Conservation (phyloP, 2,113 vertebrate genomes). For the Dromaius novaehollandiae region DNA sequence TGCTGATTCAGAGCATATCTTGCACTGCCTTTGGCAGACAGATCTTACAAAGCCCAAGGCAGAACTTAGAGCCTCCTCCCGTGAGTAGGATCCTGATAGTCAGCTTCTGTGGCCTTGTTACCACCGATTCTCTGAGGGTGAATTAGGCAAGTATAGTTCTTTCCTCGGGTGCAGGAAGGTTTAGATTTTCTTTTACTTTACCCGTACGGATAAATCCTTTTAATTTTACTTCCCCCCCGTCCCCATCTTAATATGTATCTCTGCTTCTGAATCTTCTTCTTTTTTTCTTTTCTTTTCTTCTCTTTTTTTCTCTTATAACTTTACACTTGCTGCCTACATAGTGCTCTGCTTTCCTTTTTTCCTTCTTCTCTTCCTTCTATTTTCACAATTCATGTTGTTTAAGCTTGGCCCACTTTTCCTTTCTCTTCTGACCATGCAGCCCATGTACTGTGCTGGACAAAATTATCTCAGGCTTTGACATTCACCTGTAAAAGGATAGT, state of each 20-base stretch:
- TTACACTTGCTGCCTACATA: neutral
- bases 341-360: neutral
- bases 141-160: neutral
- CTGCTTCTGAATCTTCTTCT: neutral
- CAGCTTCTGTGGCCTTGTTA: neutral
- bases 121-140: neutral
- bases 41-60: neutral
- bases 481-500: neutral
- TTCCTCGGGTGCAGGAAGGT: neutral
- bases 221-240: fast-evolving
- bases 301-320: neutral
- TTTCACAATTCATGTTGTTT: neutral
- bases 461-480: neutral
- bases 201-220: neutral
- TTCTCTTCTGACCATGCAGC: neutral
- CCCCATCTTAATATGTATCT: neutral
- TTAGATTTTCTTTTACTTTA: neutral
- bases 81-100: neutral
- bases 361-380: neutral
- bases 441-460: neutral
- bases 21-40: neutral
- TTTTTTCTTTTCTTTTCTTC: neutral
- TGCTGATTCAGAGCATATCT: neutral
- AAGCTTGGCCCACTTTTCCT: neutral
- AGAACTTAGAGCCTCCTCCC: neutral